A percentile compares a stretch with the other conserved stretches of the same genome.
These are phyloP conservation scores for Syngnathus typhle DNA, from an alignment of 2,113 vertebrate genomes.

Conservation along the genomic window DNA sequence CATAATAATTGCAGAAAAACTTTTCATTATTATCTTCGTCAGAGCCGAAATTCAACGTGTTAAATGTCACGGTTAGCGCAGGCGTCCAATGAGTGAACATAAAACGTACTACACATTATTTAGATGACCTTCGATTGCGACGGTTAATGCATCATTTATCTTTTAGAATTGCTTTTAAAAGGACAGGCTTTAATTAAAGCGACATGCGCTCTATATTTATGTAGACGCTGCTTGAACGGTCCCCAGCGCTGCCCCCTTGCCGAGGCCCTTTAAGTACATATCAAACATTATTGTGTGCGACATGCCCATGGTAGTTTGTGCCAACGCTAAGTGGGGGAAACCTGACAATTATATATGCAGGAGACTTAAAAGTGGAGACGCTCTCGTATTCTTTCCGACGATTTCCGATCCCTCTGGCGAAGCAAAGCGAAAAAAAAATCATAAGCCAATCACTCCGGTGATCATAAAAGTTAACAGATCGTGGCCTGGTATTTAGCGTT, in stretches of 20 bases:
- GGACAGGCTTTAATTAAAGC: slow-evolving; percentile 30
- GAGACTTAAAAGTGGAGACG: slow-evolving; percentile 42
- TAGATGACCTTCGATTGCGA: slow-evolving; percentile 5
- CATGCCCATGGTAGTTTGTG: slow-evolving; percentile 44
- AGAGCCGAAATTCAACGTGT: neutral
- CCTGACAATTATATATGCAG: slow-evolving; percentile 59
- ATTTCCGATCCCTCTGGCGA: slow-evolving; percentile 66
- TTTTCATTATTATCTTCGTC: neutral
- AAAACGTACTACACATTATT: slow-evolving; percentile 1
- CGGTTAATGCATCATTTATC: slow-evolving; percentile 16
- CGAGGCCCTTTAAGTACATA: slow-evolving; percentile 45
- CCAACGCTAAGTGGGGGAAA: slow-evolving; percentile 39
- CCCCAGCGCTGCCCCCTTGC: slow-evolving; percentile 41
- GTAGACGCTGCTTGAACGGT: slow-evolving; percentile 28
- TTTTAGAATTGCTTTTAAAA: slow-evolving; percentile 22
- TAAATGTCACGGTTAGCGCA: neutral
- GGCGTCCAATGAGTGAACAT: neutral
- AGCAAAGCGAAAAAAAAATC: slow-evolving; percentile 39
- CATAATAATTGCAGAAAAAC: neutral
- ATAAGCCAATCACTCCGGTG: slow-evolving; percentile 69
- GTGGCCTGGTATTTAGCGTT: slow-evolving; percentile 72
- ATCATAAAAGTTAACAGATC: slow-evolving; percentile 74
- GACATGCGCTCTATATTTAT: slow-evolving; percentile 27
- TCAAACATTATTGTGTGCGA: slow-evolving; percentile 55
- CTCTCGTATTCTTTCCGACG: slow-evolving; percentile 52